Conservation (phyloP, 2,888 invertebrate genomes). For the Tetragonisca angustula region DNA sequence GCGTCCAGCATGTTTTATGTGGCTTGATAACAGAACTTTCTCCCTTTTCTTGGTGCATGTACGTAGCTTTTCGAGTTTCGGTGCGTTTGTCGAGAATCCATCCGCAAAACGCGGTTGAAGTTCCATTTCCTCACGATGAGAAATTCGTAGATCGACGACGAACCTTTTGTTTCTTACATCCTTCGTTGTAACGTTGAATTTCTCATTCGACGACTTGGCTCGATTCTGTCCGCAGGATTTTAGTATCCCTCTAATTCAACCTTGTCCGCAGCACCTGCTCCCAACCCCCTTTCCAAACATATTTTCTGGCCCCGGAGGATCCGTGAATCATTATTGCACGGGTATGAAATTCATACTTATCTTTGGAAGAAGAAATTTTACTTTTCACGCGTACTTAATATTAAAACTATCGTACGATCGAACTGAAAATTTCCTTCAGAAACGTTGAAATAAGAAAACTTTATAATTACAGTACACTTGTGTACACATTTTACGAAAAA, state of each 20-base stretch:
- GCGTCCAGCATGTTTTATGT: slow-evolving; percentile 10
- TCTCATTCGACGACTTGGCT: neutral
- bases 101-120: too few relatives aligned
- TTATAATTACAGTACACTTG: too few relatives aligned
- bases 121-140: neutral
- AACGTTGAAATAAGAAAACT: neutral
- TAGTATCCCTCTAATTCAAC: slow-evolving; percentile 14
- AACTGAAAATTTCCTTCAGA: neutral
- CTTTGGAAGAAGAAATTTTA: too few relatives aligned
- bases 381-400: too few relatives aligned
- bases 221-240: neutral
- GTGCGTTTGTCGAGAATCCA: neutral
- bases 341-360: neutral
- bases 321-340: slow-evolving; percentile 5
- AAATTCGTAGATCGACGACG: neutral
- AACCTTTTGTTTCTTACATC: too few relatives aligned
- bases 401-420: too few relatives aligned
- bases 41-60: neutral
- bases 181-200: neutral
- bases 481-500: too few relatives aligned
- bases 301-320: neutral
- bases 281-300: slow-evolving; percentile 9
- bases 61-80: slow-evolving; percentile 18
- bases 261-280: slow-evolving; percentile 27
- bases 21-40: slow-evolving; percentile 45